phyloP scores from a whole-genome alignment of 2,113 vertebrate species.

The Isichthys henryi region DNA sequence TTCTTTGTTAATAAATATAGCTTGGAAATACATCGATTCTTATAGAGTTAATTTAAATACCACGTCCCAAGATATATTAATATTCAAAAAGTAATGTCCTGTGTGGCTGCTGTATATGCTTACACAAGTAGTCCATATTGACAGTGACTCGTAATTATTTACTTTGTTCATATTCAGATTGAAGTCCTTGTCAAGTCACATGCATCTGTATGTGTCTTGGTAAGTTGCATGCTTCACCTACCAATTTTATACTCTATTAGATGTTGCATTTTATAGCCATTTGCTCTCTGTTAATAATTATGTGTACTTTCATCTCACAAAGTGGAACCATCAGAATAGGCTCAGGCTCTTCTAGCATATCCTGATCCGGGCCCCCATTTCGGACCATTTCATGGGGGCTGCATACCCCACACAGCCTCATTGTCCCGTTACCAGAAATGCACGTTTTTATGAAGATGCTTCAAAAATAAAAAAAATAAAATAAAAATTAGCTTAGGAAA shows the following conservation, averaged over 20 bases:
- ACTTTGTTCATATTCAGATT: not conserved
- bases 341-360: not conserved
- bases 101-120: not conserved
- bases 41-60: not conserved
- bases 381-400: not conserved
- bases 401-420: not conserved
- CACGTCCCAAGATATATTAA: not conserved
- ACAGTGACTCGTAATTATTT: not conserved
- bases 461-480: not conserved
- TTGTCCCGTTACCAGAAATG: not conserved
- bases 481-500: not conserved
- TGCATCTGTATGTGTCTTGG: not conserved
- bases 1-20: not conserved
- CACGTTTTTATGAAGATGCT: not conserved
- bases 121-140: not conserved
- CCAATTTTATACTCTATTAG: constrained; percentile 1
- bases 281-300: not conserved
- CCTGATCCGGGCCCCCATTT: not conserved
- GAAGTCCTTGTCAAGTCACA: not conserved
- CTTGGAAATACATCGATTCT: not conserved
- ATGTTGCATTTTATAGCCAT: not conserved
- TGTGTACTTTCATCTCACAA: not conserved
- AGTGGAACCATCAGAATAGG: not conserved
- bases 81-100: not conserved
- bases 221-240: not conserved